Evolutionary conservation across 1,140 invertebrate species (phyloP), one percentile per base, ranked within the genome.

Genomic region (Chionoecetes opilio): DNA sequence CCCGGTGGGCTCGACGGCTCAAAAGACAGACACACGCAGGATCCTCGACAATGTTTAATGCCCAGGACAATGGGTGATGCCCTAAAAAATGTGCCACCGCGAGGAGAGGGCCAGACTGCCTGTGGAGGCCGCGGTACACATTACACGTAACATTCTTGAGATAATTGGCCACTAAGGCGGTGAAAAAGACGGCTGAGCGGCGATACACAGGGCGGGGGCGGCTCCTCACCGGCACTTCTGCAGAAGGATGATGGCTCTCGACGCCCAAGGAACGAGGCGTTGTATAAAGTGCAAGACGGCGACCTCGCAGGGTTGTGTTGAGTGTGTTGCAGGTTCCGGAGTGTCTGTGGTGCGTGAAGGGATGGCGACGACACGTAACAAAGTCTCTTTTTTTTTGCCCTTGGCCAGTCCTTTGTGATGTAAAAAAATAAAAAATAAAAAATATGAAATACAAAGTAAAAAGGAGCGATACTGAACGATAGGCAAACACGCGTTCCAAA

Each of bases 151-250:
- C 82, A 85, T 93, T 93, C 91, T 41, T 93, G 82, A 84, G 91
- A 41, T 93, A 93, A 93, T 93, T 86, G 91, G 91, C 91, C 82
- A 93, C 29, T 85, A 93, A 34, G 32, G n/a, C 35, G 34, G 34
- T 29, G 91, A 75, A 92, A 35, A 82, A 75, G 63, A 26, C 63
- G 63, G 63, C 26, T 75, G 63, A 75, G 63, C 63, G 63, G 63
- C 63, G 63, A 26, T n/a, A 75, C 63, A 75, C 21, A 75, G 63
- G 63, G 63, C 63, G 63, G 21, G 63, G 63, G 63, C 63, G 1
- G 63, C 63, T 26, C 21, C 63, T n/a, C 63, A n/a, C n/a, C 63
- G n/a, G 11, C 63, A 75, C 63, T 75, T 17, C 63, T 6, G 63
- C 63, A 75, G 63, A 26, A n/a, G 26, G 63, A 75, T 75, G 63